These are phyloP conservation scores for Amphilophus citrinellus DNA, from an alignment of 2,113 vertebrate genomes.

Conservation along the genomic window DNA sequence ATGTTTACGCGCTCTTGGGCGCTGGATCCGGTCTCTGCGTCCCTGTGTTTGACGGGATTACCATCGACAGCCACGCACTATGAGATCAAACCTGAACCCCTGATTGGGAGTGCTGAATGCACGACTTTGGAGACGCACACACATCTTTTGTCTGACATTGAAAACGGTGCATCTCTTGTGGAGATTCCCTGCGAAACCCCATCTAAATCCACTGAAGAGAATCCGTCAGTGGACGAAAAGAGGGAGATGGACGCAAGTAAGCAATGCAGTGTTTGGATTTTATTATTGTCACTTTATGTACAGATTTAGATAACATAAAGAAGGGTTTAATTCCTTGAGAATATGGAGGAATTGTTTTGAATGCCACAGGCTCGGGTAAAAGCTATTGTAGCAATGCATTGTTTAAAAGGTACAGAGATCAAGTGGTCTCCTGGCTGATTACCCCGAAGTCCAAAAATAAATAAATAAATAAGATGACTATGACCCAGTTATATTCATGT, in stretches of 20 bases:
- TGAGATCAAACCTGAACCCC: constrained; percentile 95
- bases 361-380: not conserved
- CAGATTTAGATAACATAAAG: not conserved
- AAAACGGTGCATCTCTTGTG: constrained; percentile 88
- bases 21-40: constrained; percentile 91
- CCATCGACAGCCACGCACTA: constrained; percentile 90
- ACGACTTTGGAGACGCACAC: constrained; percentile 93
- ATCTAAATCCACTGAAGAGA: constrained; percentile 86
- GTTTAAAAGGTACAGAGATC: not conserved
- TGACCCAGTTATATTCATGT: not conserved
- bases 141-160: constrained; percentile 92
- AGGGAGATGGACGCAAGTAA: constrained; percentile 91
- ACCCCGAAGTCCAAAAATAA: not conserved
- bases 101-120: constrained; percentile 87
- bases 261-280: constrained; percentile 47
- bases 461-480: not conserved
- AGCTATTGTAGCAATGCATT: not conserved
- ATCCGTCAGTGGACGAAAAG: constrained; percentile 85
- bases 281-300: not conserved
- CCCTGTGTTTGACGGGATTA: constrained; percentile 94
- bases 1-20: constrained; percentile 96
- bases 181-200: constrained; percentile 88
- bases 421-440: not conserved
- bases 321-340: not conserved
- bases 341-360: not conserved